Evolutionary conservation across 2,888 invertebrate species (phyloP), one percentile per base, ranked within the genome.

Genomic region (Halictus ligatus): DNA sequence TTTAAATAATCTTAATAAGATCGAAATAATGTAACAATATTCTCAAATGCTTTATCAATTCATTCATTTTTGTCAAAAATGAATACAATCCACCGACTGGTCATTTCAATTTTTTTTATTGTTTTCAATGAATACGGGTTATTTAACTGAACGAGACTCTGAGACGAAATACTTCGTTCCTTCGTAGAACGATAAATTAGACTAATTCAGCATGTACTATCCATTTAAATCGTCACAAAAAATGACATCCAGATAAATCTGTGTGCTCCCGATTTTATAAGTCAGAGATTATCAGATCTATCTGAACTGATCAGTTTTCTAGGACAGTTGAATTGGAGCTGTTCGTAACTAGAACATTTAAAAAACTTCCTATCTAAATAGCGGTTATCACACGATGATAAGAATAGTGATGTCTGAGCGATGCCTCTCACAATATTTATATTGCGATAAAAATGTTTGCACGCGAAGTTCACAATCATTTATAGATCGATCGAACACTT

Each of bases 221-320:
- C 15, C 1, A 74, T 71, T 67, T 50, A 60, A 80, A 79, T 50
- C 75, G 18, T 29, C 35, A 12, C 4, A 67, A 50, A 35, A 35
- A 78, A 46, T 35, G 43, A 58, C 48, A 74, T 6, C 25, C 40
- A 81, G 78, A 84, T 81, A 81, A 77, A 78, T 75, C 71, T 46
- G 46, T 71, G 71, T 43, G 7, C 21, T 35, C 69, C 35, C 74
- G 74, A 50, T 75, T 60, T 21, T 40, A 50, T 43, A 35, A 81
- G 77, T 84, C 81, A 69, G 74, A 78, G 74, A 77, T 81, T 81
- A 84, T 83, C 83, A 58, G 60, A 60, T 71, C 77, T 21, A 54
- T 40, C 71, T 43, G 67, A 58, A 79, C 15, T 29, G 40, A 13
- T 21, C 13, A 40, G 13, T 80, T 71, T 71, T 40, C 69, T 10